A percentile compares a stretch with the other conserved stretches of the same genome.
phyloP scores from a whole-genome alignment of 2,888 invertebrate genomes.

The Axea sp. region DNA sequence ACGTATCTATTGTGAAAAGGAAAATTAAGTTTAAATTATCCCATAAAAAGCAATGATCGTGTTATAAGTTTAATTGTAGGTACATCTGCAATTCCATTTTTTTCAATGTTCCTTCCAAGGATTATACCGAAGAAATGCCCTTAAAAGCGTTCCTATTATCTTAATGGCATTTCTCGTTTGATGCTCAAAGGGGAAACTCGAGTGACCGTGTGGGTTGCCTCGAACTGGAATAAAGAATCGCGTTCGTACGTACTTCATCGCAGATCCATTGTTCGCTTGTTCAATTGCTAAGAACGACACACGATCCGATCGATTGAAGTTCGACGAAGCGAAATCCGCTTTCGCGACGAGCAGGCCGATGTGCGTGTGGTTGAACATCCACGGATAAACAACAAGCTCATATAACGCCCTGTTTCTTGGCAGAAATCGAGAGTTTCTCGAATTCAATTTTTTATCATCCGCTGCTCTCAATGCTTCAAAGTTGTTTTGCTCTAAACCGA shows the following conservation, averaged over 20 bases:
- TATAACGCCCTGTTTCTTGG: conserved; percentile 59
- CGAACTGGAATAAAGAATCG: not conserved
- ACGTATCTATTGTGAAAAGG: no score
- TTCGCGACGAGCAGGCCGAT: conserved; percentile 6
- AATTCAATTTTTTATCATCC: conserved; percentile 22
- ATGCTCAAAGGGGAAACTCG: no score
- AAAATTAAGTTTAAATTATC: no score
- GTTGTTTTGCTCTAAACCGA: conserved; percentile 28
- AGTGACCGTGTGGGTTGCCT: no score
- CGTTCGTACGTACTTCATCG: not conserved
- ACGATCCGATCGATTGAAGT: conserved; percentile 4
- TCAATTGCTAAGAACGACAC: conserved; percentile 10
- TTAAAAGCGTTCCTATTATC: no score
- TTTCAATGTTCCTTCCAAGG: no score
- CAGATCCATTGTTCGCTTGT: conserved; percentile 7
- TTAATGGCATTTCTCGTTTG: no score
- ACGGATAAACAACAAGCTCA: conserved; percentile 16
- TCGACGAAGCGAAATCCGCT: not conserved
- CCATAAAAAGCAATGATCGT: no score
- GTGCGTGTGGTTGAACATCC: conserved; percentile 41
- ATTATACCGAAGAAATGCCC: no score
- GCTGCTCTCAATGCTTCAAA: conserved; percentile 57
- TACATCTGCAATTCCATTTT: no score
- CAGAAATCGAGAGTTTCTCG: conserved; percentile 43
- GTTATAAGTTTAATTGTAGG: no score